A percentile compares a stretch with the other conserved stretches of the same genome.
Evolutionary conservation across 1,140 invertebrate genomes (phyloP).

Genomic region (Dendrolimus punctatus): DNA sequence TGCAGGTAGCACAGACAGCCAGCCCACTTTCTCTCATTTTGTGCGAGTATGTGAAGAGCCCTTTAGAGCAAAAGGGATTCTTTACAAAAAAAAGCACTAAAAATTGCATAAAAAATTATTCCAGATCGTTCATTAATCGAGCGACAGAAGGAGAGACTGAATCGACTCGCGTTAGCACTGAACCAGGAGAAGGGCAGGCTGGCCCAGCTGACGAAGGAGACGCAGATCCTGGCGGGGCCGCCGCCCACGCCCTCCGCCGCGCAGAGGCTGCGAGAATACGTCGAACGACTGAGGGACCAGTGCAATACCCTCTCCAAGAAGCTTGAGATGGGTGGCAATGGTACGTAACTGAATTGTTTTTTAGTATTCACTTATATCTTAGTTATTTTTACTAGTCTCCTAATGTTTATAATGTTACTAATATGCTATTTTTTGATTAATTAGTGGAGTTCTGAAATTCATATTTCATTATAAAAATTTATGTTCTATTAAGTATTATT

Average conservation of each 20-base stretch:
- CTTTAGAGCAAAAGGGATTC: too few species aligned
- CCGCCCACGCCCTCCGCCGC: constrained; percentile 32
- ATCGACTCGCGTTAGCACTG: constrained; percentile 72
- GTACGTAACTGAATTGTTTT: constrained; percentile 21
- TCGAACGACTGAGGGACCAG: constrained; percentile 61
- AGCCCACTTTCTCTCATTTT: too few species aligned
- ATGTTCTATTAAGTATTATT: too few species aligned
- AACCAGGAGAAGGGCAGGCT: constrained; percentile 72
- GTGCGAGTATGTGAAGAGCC: too few species aligned
- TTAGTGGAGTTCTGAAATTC: too few species aligned
- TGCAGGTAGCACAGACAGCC: too few species aligned
- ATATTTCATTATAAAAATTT: too few species aligned
- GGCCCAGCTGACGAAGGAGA: constrained; percentile 72
- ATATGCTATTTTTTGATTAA: too few species aligned
- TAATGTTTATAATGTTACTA: too few species aligned
- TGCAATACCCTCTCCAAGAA: constrained; percentile 48
- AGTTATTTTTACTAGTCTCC: not conserved
- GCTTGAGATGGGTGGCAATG: constrained; percentile 42
- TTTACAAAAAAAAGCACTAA: too few species aligned
- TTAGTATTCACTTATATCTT: not conserved
- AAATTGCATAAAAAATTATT: constrained; percentile 10
- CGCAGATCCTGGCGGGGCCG: constrained; percentile 71
- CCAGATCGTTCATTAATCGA: constrained; percentile 61
- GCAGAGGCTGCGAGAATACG: constrained; percentile 46
- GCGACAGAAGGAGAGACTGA: constrained; percentile 73